Base-by-base conservation (phyloP, 2,888 invertebrate genomes). In the Muschampia plurimacula region DNA sequence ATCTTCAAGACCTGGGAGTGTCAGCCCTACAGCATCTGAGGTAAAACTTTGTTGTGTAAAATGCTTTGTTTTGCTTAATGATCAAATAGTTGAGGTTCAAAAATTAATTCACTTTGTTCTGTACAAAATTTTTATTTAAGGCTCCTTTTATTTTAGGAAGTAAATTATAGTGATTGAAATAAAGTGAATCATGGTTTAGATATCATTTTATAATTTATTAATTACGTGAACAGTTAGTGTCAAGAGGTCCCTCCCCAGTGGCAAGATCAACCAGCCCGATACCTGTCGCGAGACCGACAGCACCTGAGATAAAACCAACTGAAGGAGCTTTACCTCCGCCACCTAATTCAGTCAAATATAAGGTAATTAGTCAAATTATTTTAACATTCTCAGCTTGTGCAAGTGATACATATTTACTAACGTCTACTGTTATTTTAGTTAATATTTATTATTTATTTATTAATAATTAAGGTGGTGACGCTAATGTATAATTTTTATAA, bases 321-420 rank as follows among this genome's bases (percentile, higher is more conserved):
- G 92, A 93, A 75, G 95, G 94, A 7, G 93, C 92, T 5, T 84
- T 95, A 71, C 95, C 91, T 2, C 93, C 91, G 0, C 95, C 95
- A 0, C 94, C 95, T 3, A 81, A 86, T 2, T 77, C 85, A 39
- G 81, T 80, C 2, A 94, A 94, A 77, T 78, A 88, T 67, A 93
- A 93, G 88, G 93, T 12, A 32, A 1, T 59, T 36, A 12, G 10
- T 60, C n/a, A 39, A 60, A 36, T 3, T 12, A 12, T 59, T 59
- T 10, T 7, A 32, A 22, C 4, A 10, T 22, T 7, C 5, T 55
- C 22, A 46, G 13, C 8, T 22, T 15, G 7, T 55, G 15, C 2
- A 8, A 9, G 6, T 49, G n/a, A 49, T n/a, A n/a, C 49, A 13
- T 49, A 49, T 49, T 49, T 49, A 10, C 7, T 41, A 10, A 10